phyloP scores from a whole-genome alignment of 2,113 vertebrate genomes.

The Vidua macroura region DNA sequence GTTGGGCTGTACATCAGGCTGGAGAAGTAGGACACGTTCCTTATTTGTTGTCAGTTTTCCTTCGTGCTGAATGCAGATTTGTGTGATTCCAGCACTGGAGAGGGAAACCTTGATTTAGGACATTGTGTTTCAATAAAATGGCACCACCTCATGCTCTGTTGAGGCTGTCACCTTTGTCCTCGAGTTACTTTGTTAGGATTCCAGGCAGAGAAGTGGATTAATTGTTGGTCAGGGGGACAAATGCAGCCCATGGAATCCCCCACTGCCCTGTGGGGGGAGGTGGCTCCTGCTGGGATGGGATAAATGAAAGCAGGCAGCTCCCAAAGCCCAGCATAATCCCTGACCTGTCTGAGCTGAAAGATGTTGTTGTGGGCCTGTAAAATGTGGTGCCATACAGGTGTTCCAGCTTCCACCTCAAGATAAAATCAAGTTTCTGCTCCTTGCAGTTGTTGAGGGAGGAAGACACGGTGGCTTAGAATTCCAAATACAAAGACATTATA shows the following conservation, averaged over 20 bases:
- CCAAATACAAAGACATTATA: background rate
- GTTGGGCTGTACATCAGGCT: background rate
- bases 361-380: background rate
- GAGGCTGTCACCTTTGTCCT: background rate
- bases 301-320: background rate
- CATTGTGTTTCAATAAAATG: background rate
- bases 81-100: background rate
- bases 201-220: background rate
- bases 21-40: background rate
- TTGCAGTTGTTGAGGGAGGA: background rate
- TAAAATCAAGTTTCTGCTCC: background rate
- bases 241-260: background rate
- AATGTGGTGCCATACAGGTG: background rate
- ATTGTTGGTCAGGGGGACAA: background rate
- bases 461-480: background rate
- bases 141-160: background rate
- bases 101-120: background rate
- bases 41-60: background rate
- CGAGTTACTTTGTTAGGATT: background rate
- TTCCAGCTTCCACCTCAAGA: background rate
- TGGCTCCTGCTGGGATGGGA: background rate
- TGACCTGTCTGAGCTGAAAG: background rate
- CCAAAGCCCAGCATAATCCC: background rate
- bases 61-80: background rate
- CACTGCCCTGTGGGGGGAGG: rapidly evolving